phyloP scores from a whole-genome alignment of 2,113 vertebrate species.

The Tinamus guttatus region DNA sequence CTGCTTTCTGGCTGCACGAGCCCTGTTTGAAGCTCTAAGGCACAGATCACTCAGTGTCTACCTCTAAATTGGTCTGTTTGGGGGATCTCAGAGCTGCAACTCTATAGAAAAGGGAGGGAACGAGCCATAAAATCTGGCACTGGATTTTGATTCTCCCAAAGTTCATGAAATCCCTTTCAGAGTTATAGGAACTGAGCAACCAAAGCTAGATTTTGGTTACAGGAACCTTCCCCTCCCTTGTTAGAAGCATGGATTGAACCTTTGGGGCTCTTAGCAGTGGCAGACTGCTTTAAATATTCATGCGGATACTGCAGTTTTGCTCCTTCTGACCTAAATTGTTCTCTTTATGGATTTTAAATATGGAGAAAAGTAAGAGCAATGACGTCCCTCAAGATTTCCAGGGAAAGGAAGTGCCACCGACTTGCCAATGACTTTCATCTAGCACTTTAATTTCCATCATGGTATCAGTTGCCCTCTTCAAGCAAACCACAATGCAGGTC shows the following conservation, averaged over 20 bases:
- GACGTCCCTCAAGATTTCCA: neutral
- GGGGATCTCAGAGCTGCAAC: neutral
- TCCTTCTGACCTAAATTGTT: neutral
- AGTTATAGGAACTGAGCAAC: accelerated
- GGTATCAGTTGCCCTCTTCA: neutral
- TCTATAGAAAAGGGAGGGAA: neutral
- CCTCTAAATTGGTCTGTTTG: neutral
- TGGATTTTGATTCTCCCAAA: neutral
- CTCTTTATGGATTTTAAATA: neutral
- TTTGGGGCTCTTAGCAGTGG: neutral
- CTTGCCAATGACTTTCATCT: neutral
- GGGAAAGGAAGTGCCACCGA: neutral
- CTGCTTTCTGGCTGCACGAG: neutral
- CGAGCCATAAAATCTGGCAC: neutral
- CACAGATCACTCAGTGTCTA: neutral
- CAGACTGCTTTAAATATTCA: neutral
- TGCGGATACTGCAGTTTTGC: neutral
- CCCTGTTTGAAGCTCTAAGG: neutral
- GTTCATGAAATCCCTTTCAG: neutral
- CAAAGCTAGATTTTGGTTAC: neutral
- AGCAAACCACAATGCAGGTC: accelerated
- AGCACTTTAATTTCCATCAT: neutral
- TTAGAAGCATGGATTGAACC: neutral
- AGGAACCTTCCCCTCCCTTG: neutral
- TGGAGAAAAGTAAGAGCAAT: neutral